Evolutionary conservation across 2,797 vertebrate genomes (phyloP).

Genomic region (Denticeps clupeoides): DNA sequence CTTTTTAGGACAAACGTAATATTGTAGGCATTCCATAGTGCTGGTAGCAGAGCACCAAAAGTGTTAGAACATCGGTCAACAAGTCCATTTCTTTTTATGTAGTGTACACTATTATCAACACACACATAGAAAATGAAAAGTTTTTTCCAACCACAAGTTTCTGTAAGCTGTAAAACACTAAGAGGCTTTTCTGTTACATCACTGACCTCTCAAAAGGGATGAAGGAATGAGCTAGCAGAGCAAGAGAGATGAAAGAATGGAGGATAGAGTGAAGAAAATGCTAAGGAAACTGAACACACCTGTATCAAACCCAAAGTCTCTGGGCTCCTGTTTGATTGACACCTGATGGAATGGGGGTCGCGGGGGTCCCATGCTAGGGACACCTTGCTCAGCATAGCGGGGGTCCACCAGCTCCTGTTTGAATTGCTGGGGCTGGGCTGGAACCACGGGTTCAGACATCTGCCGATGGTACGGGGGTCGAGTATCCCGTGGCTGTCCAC

Average conservation of each 20-base stretch:
- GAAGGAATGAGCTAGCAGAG: neutral
- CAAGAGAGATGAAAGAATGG: neutral
- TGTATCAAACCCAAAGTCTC: constrained; percentile 80
- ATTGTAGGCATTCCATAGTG: no score
- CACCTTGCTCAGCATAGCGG: constrained; percentile 58
- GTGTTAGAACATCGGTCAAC: neutral
- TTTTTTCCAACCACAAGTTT: constrained; percentile 31
- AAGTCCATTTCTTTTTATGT: no score
- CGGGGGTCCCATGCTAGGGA: constrained; percentile 44
- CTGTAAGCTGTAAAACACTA: constrained; percentile 50
- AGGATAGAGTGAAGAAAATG: neutral
- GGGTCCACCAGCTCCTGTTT: constrained; percentile 86
- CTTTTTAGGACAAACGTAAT: no score
- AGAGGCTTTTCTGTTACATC: constrained; percentile 44
- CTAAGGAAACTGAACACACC: constrained; percentile 46
- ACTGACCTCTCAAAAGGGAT: constrained; percentile 25
- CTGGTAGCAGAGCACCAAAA: no score
- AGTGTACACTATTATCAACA: neutral
- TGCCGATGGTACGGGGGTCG: constrained; percentile 80
- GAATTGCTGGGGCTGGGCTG: constrained; percentile 61
- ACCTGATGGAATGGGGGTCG: constrained; percentile 63
- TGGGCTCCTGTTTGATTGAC: constrained; percentile 85
- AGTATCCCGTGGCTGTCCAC: constrained; percentile 40
- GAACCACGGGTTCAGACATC: constrained; percentile 75
- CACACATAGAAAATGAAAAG: constrained; percentile 24